Percentiles rank a stretch among this genome's conserved stretches.
Evolutionary conservation across 2,113 vertebrate species (phyloP).

Genomic region (Verasper variegatus): DNA sequence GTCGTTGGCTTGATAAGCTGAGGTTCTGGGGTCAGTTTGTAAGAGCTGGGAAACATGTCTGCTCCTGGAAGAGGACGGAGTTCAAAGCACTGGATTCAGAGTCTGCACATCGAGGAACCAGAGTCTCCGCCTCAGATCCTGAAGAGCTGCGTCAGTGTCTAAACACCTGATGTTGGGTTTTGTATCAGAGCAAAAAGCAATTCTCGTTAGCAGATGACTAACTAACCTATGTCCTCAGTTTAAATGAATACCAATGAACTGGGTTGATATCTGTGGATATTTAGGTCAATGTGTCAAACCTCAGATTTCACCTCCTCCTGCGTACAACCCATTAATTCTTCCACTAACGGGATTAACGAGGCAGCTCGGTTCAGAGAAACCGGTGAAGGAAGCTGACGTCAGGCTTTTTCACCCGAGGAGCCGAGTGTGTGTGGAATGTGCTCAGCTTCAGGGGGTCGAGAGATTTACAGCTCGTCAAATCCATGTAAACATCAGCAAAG

Average conservation of each 20-base stretch:
- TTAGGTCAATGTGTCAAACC: slow-evolving; percentile 44
- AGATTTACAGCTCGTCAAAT: slow-evolving; percentile 19
- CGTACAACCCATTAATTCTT: too few species aligned
- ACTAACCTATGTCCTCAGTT: not conserved
- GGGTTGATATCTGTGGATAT: not conserved
- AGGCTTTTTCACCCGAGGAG: too few species aligned
- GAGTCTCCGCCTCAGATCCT: too few species aligned
- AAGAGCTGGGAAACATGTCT: not conserved
- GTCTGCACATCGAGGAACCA: too few species aligned
- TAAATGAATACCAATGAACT: not conserved
- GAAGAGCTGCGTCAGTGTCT: too few species aligned
- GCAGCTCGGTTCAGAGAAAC: not conserved
- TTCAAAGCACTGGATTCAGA: too few species aligned
- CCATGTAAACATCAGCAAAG: slow-evolving; percentile 1
- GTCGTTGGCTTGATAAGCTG: not conserved
- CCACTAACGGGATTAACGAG: slow-evolving; percentile 46
- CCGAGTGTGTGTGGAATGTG: not conserved
- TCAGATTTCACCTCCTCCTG: not conserved
- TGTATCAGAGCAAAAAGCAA: too few species aligned
- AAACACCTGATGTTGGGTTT: too few species aligned
- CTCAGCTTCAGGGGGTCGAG: not conserved
- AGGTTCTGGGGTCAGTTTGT: slow-evolving; percentile 13
- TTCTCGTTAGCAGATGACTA: too few species aligned
- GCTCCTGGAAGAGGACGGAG: slow-evolving; percentile 8
- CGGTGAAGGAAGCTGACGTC: not conserved